phyloP scores from a whole-genome alignment of 2,797 vertebrate genomes.

The Tadarida brasiliensis region DNA sequence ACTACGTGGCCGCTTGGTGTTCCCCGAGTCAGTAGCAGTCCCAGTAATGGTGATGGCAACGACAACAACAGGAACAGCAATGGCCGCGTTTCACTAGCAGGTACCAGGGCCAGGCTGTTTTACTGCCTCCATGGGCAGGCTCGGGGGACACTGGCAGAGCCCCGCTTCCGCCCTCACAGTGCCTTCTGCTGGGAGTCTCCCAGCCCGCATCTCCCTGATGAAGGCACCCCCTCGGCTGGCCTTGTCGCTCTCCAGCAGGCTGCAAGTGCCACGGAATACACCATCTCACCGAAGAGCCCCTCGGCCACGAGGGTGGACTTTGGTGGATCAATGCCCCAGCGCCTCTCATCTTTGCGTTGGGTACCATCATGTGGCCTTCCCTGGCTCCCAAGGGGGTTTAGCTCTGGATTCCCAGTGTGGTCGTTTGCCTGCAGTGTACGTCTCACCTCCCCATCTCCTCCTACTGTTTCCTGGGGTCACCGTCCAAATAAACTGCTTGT shows the following conservation, averaged over 20 bases:
- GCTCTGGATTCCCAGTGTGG: background rate
- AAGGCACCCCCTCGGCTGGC: too few relatives aligned
- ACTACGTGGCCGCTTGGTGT: background rate
- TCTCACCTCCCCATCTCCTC: background rate
- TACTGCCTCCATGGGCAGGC: background rate
- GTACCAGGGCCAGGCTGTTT: background rate
- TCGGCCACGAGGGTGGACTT: background rate
- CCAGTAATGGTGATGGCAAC: background rate
- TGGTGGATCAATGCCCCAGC: rapidly evolving
- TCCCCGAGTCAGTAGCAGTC: background rate
- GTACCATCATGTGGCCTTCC: background rate
- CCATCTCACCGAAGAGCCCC: background rate
- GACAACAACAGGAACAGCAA: too few relatives aligned
- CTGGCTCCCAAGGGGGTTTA: background rate
- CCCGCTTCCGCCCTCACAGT: too few relatives aligned
- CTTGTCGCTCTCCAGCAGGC: background rate
- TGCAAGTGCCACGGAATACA: too few relatives aligned
- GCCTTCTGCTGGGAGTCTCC: too few relatives aligned
- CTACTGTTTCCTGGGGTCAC: background rate
- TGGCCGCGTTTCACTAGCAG: background rate
- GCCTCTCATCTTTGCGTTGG: background rate
- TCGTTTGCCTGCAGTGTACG: background rate
- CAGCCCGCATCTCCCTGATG: rapidly evolving
- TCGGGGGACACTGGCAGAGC: rapidly evolving
- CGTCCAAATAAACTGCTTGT: background rate